Percentiles rank a stretch among this genome's conserved stretches.
phyloP scores from a whole-genome alignment of 2,888 invertebrate genomes.

The Epsilonema sp. region DNA sequence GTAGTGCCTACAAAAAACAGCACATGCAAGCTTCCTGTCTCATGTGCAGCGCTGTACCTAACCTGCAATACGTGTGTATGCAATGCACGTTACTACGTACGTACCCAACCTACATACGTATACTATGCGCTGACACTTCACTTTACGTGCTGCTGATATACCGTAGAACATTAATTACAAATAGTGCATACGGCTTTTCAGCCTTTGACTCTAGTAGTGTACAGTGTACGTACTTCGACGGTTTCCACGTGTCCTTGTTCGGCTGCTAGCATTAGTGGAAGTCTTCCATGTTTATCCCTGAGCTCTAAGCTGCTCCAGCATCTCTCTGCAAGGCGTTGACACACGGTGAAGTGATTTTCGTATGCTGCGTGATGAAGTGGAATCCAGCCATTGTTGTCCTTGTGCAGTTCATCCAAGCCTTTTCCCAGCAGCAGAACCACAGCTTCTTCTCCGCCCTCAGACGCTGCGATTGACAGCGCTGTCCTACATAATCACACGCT shows the following conservation, averaged over 20 bases:
- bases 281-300: constrained; percentile 73
- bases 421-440: constrained; percentile 46
- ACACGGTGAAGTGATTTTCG: constrained; percentile 65
- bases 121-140: no score
- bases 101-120: no score
- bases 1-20: no score
- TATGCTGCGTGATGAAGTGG: constrained; percentile 87
- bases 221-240: constrained; percentile 50
- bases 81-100: no score
- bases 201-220: constrained; percentile 32
- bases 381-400: constrained; percentile 86
- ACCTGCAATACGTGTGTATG: no score
- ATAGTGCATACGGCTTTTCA: constrained; percentile 5
- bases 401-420: constrained; percentile 36
- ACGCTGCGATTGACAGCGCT: constrained; percentile 74
- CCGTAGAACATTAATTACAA: not conserved
- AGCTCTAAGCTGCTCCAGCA: constrained; percentile 24
- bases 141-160: no score
- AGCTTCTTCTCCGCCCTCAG: constrained; percentile 81
- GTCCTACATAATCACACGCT: no score
- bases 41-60: no score
- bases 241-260: constrained; percentile 59
- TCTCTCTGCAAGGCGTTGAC: constrained; percentile 23
- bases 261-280: constrained; percentile 62
- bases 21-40: no score